Percentiles rank a stretch among this genome's conserved stretches.
Conservation (phyloP, 2,888 invertebrate species). For the Panzeria rudis region DNA sequence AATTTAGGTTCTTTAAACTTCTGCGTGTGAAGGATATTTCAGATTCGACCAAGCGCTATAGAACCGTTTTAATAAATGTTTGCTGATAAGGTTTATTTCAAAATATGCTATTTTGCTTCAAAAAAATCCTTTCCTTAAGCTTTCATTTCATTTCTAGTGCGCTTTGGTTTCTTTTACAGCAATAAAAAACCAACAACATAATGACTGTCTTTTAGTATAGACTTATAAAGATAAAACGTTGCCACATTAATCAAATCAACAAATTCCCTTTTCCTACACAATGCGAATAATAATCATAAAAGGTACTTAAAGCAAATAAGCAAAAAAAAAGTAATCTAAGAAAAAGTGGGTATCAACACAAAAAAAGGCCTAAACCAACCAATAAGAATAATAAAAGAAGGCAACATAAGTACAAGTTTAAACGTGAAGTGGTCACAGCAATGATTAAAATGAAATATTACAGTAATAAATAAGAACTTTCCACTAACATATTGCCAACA, state of each 20-base stretch:
- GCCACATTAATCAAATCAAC: slow-evolving; percentile 70
- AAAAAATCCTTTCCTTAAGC: slow-evolving; percentile 33
- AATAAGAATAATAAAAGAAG: slow-evolving; percentile 16
- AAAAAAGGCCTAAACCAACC: background rate
- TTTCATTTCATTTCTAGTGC: slow-evolving; percentile 1
- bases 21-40: background rate
- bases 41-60: background rate
- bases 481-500: slow-evolving; percentile 32
- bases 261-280: slow-evolving; percentile 22
- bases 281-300: slow-evolving; percentile 15
- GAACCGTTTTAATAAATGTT: background rate
- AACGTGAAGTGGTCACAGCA: slow-evolving; percentile 52
- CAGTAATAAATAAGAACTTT: slow-evolving; percentile 67
- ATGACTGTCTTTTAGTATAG: slow-evolving; percentile 59
- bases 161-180: slow-evolving; percentile 3
- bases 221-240: slow-evolving; percentile 67
- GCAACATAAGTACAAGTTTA: slow-evolving; percentile 32
- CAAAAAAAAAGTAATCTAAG: background rate
- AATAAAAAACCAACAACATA: slow-evolving; percentile 27
- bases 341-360: background rate
- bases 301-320: slow-evolving; percentile 19
- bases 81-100: background rate
- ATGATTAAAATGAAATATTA: slow-evolving; percentile 64
- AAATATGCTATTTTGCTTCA: background rate
- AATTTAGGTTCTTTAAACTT: background rate